Conservation (phyloP, 2,113 vertebrate species). For the Azemiops feae region DNA sequence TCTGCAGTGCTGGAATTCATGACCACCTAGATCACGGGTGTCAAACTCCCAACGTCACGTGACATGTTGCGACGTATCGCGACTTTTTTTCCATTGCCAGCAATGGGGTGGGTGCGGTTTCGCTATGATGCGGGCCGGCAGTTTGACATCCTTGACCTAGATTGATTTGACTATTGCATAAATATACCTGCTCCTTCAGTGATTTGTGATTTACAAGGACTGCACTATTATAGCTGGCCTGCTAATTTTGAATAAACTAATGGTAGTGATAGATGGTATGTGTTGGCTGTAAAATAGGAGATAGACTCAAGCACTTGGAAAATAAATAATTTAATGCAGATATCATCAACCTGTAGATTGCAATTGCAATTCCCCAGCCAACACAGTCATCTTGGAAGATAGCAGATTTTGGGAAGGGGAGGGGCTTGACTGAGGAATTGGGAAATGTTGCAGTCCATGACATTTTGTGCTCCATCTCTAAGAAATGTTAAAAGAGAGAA, state of each 20-base stretch:
- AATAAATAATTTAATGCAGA: background rate
- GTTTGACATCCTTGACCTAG: no score
- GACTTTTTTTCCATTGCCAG: no score
- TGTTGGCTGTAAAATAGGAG: constrained; percentile 22
- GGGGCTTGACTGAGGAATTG: background rate
- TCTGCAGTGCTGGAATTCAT: constrained; percentile 7
- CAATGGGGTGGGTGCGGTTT: no score
- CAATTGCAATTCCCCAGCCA: background rate
- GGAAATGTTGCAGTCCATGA: background rate
- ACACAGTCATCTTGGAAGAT: background rate
- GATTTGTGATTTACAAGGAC: constrained; percentile 16
- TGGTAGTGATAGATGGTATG: constrained; percentile 21
- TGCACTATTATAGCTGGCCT: constrained; percentile 17
- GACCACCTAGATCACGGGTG: constrained; percentile 33
- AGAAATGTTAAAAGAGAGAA: background rate
- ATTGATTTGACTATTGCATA: constrained; percentile 18
- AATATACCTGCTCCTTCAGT: constrained; percentile 9
- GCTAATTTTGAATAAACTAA: constrained; percentile 22
- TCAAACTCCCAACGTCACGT: no score
- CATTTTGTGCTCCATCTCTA: background rate
- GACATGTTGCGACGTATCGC: no score
- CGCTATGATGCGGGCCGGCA: no score
- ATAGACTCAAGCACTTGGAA: background rate
- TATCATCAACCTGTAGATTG: background rate
- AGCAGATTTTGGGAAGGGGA: background rate